These are phyloP conservation scores for Mesaphorura yosii DNA, from an alignment of 1,140 invertebrate genomes.

Conservation along the genomic window DNA sequence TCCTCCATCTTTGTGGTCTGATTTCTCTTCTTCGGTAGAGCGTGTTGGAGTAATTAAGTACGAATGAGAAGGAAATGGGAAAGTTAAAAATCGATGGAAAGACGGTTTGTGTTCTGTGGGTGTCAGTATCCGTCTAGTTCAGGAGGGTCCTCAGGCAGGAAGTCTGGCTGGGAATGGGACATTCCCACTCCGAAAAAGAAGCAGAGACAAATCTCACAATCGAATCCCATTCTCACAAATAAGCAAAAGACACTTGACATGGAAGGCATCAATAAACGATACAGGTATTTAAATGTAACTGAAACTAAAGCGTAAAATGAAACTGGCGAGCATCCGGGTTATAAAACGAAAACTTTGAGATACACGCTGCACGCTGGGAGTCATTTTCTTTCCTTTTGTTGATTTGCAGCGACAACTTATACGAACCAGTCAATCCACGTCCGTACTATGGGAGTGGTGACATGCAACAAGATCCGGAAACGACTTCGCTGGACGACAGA, in stretches of 20 bases:
- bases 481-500: conserved; percentile 20
- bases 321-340: no score
- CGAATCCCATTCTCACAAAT: conserved; percentile 22
- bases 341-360: not conserved
- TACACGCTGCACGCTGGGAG: no score
- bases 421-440: conserved; percentile 55
- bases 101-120: conserved; percentile 27
- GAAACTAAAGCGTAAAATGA: no score
- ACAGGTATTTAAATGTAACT: conserved; percentile 23
- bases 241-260: conserved; percentile 15
- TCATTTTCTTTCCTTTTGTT: no score
- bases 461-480: conserved; percentile 13
- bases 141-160: conserved; percentile 1
- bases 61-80: not conserved
- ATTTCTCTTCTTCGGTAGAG: no score
- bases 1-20: no score
- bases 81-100: conserved; percentile 20
- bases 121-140: conserved; percentile 26
- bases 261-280: conserved; percentile 26
- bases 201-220: conserved; percentile 20
- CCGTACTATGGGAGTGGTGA: conserved; percentile 14
- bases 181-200: conserved; percentile 24
- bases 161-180: conserved; percentile 29
- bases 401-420: conserved; percentile 66
- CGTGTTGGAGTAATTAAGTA: no score